Evolutionary conservation across 2,888 invertebrate species (phyloP), one percentile per base, ranked within the genome.

Genomic region (Auanema sp.): DNA sequence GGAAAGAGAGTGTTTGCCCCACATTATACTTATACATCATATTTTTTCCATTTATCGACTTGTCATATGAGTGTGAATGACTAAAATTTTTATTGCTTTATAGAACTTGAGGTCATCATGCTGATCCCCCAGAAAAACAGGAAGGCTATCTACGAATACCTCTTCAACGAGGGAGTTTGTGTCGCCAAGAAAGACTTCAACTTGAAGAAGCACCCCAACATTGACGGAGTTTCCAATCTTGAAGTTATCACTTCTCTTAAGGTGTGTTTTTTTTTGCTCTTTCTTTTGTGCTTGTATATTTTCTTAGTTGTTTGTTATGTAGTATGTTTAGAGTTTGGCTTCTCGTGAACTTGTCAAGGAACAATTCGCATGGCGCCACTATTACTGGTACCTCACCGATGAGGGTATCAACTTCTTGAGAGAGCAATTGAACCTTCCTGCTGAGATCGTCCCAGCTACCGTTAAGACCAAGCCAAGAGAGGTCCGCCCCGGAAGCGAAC

Each of bases 111-210:
- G 68, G 69, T 67, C 80, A 93, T 91, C 87, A 98, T 98, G 98
- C 94, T 98, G 93, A 98, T 98, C 94, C 95, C 97, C 84, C 97
- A 96, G 89, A 92, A 92, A 88, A 93, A 95, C 86, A 90, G 95
- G 84, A 91, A 92, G 79, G 88, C 92, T 80, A 97, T 98, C 85
- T 98, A 93, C 87, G 97, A 98, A 86, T 92, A 92, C 88, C 72
- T 84, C 66, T 83, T 83, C 78, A 81, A 80, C 85, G 97, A 99
- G 87, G 98, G 98, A 85, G 98, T 98, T 71, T 91, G 97, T 90
- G 97, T 98, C 81, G 98, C 98, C 11, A 95, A 95, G 86, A 97
- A 98, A 85, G 97, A 99, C 87, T 92, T 92, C 86, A 92, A 94
- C 88, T 91, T 92, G 59, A 91, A 94, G n/a, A 93, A 93, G 86